phyloP scores from a whole-genome alignment of 2,113 vertebrate species.

The Triplophysa dalaica region DNA sequence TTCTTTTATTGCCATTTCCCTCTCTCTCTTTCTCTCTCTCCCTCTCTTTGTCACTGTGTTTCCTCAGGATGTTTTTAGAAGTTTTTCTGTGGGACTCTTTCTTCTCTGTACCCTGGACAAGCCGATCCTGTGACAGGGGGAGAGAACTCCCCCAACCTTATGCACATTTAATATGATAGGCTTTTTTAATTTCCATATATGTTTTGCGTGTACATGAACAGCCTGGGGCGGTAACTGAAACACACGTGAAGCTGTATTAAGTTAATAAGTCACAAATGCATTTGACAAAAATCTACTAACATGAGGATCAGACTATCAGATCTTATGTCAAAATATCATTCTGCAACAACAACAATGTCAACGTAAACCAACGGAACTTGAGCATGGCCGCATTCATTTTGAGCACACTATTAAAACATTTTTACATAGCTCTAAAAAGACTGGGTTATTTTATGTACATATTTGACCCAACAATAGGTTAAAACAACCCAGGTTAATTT shows the following conservation, averaged over 20 bases:
- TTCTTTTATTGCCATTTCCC: neutral
- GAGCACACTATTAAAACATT: no score
- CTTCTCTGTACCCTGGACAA: constrained; percentile 44
- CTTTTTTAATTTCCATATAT: neutral
- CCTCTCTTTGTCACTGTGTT: constrained; percentile 22
- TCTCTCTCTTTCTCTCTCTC: constrained; percentile 5
- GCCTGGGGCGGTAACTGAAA: neutral
- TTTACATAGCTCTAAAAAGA: no score
- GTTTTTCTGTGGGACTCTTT: constrained; percentile 56
- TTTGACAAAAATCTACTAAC: neutral
- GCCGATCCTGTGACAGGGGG: constrained; percentile 64
- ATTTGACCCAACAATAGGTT: no score
- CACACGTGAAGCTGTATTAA: neutral
- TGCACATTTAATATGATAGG: neutral
- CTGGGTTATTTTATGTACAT: no score
- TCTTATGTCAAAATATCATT: no score
- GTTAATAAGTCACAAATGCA: neutral
- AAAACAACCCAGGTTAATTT: no score
- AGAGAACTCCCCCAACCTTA: constrained; percentile 56
- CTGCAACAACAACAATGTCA: no score
- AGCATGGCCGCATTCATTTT: no score
- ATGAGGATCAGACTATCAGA: no score
- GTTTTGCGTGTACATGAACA: neutral
- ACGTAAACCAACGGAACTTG: no score
- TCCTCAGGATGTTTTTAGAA: constrained; percentile 43